Percentiles rank a stretch among this genome's conserved stretches.
phyloP scores from a whole-genome alignment of 2,113 vertebrate species.

The Pungitius pungitius region DNA sequence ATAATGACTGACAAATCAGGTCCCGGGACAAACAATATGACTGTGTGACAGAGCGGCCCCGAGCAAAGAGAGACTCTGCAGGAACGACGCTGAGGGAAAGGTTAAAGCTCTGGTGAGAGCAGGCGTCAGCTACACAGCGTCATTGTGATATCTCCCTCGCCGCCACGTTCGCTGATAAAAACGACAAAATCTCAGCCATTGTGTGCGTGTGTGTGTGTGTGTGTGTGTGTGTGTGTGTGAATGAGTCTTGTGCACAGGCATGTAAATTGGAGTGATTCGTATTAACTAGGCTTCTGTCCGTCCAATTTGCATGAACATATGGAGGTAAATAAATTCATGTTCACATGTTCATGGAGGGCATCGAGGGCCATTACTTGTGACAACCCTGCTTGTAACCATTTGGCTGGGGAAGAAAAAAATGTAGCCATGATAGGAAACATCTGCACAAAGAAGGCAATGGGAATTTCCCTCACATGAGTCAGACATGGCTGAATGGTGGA shows the following conservation, averaged over 20 bases:
- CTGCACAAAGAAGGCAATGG: slow-evolving; percentile 1
- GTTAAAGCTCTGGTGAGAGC: slow-evolving; percentile 60
- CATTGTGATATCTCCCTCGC: slow-evolving; percentile 53
- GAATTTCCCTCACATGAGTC: slow-evolving; percentile 23
- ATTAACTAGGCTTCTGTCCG: slow-evolving; percentile 4
- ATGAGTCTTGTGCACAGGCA: not conserved
- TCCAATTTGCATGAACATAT: slow-evolving; percentile 42
- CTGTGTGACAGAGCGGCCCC: slow-evolving; percentile 16
- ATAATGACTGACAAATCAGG: slow-evolving; percentile 39
- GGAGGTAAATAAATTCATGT: slow-evolving; percentile 19
- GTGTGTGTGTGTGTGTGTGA: slow-evolving; percentile 1
- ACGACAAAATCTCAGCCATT: slow-evolving; percentile 10
- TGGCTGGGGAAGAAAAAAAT: slow-evolving; percentile 53
- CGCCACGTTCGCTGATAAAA: slow-evolving; percentile 48
- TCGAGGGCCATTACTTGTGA: not conserved
- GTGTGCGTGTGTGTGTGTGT: slow-evolving; percentile 17
- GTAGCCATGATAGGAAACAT: slow-evolving; percentile 53
- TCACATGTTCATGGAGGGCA: slow-evolving; percentile 7
- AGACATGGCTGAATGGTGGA: slow-evolving; percentile 15
- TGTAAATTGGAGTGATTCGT: slow-evolving; percentile 26
- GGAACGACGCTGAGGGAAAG: slow-evolving; percentile 61
- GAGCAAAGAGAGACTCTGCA: slow-evolving; percentile 41
- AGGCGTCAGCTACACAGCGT: slow-evolving; percentile 37
- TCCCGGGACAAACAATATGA: slow-evolving; percentile 42
- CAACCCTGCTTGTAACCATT: slow-evolving; percentile 16